These are phyloP conservation scores for Neoaliturus tenellus DNA, from an alignment of 2,888 invertebrate genomes.

Conservation along the genomic window DNA sequence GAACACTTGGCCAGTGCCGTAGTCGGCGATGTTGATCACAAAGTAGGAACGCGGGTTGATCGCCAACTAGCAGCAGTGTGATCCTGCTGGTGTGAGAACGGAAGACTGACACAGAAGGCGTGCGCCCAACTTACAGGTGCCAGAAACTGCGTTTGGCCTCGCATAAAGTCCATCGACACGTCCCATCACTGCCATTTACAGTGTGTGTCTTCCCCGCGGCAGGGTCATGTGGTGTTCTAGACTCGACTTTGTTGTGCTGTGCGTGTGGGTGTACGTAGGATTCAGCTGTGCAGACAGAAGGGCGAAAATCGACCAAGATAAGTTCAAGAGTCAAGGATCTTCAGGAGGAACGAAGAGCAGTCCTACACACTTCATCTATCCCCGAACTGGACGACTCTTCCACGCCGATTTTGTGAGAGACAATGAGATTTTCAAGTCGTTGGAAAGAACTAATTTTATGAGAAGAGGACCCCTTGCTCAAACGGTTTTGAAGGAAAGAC, in stretches of 20 bases:
- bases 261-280: not conserved
- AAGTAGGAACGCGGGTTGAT: not conserved
- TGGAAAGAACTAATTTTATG: slow-evolving; percentile 45
- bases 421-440: slow-evolving; percentile 26
- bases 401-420: slow-evolving; percentile 37
- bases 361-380: slow-evolving; percentile 16
- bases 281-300: not conserved
- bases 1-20: not conserved
- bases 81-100: slow-evolving; percentile 23
- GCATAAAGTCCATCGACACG: slow-evolving; percentile 8
- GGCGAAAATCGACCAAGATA: not conserved
- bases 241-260: not conserved
- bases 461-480: slow-evolving; percentile 45
- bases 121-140: slow-evolving; percentile 36
- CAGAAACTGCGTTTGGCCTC: slow-evolving; percentile 36
- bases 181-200: slow-evolving; percentile 12
- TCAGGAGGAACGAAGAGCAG: not conserved
- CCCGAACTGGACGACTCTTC: slow-evolving; percentile 19
- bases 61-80: not conserved
- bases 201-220: not conserved
- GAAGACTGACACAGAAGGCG: slow-evolving; percentile 32
- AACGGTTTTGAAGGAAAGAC: not conserved
- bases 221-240: not conserved
- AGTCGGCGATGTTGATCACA: slow-evolving; percentile 1
- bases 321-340: not conserved